Base-by-base conservation (phyloP, 2,797 vertebrate species). In the Sorex maritimensis region DNA sequence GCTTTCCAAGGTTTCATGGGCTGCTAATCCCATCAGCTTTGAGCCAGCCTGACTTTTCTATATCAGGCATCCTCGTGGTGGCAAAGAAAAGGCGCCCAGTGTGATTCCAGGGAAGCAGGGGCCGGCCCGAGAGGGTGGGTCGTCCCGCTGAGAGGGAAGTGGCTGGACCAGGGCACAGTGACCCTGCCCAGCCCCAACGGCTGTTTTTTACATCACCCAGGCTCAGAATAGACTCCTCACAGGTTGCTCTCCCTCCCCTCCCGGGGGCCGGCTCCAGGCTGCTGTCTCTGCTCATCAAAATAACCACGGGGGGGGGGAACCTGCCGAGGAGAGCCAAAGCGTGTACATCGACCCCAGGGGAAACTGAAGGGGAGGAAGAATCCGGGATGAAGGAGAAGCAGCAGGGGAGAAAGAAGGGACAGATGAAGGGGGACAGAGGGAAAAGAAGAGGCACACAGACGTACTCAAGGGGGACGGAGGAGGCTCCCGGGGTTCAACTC, bases 131-230 rank as follows among this genome's bases (percentile, higher is more conserved):
- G 80, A 83, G 91, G 30, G 34, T 86, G 83, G 58, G 46, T n/a
- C 34, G 26, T 46, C 94, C 90, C 88, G 63, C 34, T 44, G 83
- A 58, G 78, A 90, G 84, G 89, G 74, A 92, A 86, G 92, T 55
- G 74, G 68, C 72, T 38, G 28, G 81, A 41, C 24, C 6, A 71
- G 93, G 82, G 87, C 81, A 77, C 86, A 92, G 85, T 0, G 44
- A 87, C 80, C 90, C 91, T 95, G 30, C 61, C 94, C 84, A 74
- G 80, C 79, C 85, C 91, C 78, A 63, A 84, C 63, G 86, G 92
- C 86, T 69, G 92, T 11, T 93, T 81, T 92, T 75, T 75, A 92
- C 80, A 86, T 94, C 93, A 95, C 14, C 12, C 92, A 94, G 83
- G 74, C 74, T 69, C 44, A 86, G 81, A 91, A 65, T 58, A 68